Base-by-base conservation (phyloP, 1,140 invertebrate species). In the Heliconius nattereri region DNA sequence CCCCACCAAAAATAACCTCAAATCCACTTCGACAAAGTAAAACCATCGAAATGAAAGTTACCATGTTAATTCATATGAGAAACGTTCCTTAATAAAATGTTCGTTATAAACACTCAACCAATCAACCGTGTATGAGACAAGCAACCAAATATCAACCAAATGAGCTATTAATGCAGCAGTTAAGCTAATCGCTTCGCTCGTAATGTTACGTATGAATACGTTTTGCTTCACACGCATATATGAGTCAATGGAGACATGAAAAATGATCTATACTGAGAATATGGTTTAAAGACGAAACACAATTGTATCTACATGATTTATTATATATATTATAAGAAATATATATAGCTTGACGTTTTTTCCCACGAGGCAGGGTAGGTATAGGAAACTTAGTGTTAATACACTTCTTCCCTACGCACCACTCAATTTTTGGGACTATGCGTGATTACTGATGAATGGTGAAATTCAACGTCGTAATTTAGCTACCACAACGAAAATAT, bases 71-170 rank as follows among this genome's bases (percentile, higher is more conserved):
- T 23, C 60, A 66, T 66, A 23, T 16, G 60, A 29, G n/a, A 2
- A 29, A 66, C 23, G n/a, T 29, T 66, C 0, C 26, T 11, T 66
- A 66, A 66, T 66, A 66, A 66, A 66, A 66, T 66, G 6, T 23
- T 66, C 26, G 60, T 26, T 66, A 26, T 29, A 26, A 26, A 66
- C 60, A 66, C 23, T 29, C 60, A 66, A 29, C 60, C 60, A 66
- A 16, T 5, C 60, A 66, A 26, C 9, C 60, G 60, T 66, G 6
- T 29, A 66, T 13, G 23, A 66, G 60, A 66, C 60, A 66, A 66
- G 60, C 60, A 26, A n/a, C 60, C 60, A 66, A 66, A 66, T 66
- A 66, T 16, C 60, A 66, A 66, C 60, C 60, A 66, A 66, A 66
- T 66, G 23, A 66, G 60, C 60, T 66, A 66, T 66, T 66, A 66